Evolutionary conservation across 37 sponge, comb jelly and placozoan species (phyloP).

Genomic region (Aplysina aerophoba): DNA sequence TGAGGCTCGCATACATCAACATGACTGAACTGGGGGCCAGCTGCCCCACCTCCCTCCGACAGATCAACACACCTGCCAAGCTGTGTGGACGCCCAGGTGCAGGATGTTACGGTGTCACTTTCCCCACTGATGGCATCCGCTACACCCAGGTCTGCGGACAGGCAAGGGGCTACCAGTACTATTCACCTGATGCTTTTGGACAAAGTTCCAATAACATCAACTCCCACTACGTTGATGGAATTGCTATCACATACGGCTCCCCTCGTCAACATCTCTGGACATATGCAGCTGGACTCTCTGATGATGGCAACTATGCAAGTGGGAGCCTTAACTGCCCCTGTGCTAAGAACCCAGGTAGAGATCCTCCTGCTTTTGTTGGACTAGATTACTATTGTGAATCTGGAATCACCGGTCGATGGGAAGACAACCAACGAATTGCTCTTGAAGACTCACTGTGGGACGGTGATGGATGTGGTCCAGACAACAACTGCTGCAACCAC

Average conservation of each 20-base stretch:
- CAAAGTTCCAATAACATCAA: not conserved
- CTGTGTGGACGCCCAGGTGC: not conserved
- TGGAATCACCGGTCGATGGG: conserved; percentile 13
- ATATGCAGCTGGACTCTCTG: conserved; percentile 29
- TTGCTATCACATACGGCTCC: conserved; percentile 12
- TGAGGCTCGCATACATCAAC: conserved; percentile 7
- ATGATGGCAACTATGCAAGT: not conserved
- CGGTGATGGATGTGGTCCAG: conserved; percentile 21
- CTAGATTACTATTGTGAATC: conserved; percentile 34
- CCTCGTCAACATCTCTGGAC: conserved; percentile 20
- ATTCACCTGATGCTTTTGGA: not conserved
- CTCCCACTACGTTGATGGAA: conserved; percentile 13
- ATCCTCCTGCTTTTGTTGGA: conserved; percentile 6
- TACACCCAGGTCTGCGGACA: conserved; percentile 28
- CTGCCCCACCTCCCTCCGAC: not conserved
- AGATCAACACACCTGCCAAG: conserved; percentile 3
- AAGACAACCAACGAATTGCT: not conserved
- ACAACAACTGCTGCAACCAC: conserved; percentile 15
- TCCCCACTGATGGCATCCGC: not conserved
- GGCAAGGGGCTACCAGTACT: conserved; percentile 11
- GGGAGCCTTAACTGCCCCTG: conserved; percentile 16
- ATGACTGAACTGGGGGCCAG: conserved; percentile 14
- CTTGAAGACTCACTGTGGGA: conserved; percentile 34
- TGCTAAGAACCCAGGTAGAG: not conserved
- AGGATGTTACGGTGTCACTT: not conserved